Percentiles rank a stretch among this genome's conserved stretches.
Evolutionary conservation across 2,888 invertebrate genomes (phyloP).

Genomic region (Drosophila parthenogenetica): DNA sequence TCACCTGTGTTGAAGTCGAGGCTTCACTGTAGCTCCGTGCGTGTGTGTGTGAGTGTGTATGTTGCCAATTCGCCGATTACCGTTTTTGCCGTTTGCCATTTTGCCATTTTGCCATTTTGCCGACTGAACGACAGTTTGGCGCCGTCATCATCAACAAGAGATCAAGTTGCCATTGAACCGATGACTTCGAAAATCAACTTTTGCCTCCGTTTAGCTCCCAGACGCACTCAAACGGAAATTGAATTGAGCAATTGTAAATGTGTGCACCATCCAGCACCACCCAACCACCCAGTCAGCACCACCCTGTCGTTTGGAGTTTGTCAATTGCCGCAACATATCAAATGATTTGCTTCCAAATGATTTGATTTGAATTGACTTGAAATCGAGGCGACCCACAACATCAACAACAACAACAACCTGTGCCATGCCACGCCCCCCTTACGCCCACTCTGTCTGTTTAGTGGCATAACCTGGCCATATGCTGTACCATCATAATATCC

Average conservation of each 20-base stretch:
- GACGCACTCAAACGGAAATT: slow-evolving; percentile 82
- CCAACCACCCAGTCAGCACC: neutral
- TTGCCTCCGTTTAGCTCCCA: neutral
- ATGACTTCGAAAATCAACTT: slow-evolving; percentile 16
- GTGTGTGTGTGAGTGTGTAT: slow-evolving; percentile 15
- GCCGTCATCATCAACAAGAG: slow-evolving; percentile 70
- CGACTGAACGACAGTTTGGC: slow-evolving; percentile 72
- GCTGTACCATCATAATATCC: slow-evolving; percentile 59
- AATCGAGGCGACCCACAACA: slow-evolving; percentile 55
- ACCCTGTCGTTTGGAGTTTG: slow-evolving; percentile 56
- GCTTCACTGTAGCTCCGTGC: slow-evolving; percentile 12
- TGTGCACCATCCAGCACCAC: slow-evolving; percentile 19
- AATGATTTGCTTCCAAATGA: slow-evolving; percentile 84
- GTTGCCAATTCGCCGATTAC: slow-evolving; percentile 49
- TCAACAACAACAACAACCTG: slow-evolving; percentile 27
- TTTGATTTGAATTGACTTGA: slow-evolving; percentile 83
- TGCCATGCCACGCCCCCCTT: slow-evolving; percentile 1
- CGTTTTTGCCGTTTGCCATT: slow-evolving; percentile 49
- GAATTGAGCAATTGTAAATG: slow-evolving; percentile 81
- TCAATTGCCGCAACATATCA: slow-evolving; percentile 80
- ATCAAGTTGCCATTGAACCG: slow-evolving; percentile 69
- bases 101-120: slow-evolving; percentile 29
- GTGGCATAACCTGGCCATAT: slow-evolving; percentile 9
- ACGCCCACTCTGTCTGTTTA: neutral
- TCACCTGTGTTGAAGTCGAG: slow-evolving; percentile 67